Evolutionary conservation across 1,140 invertebrate genomes (phyloP), one percentile per base, ranked within the genome.

Genomic region (Bombus ignitus): DNA sequence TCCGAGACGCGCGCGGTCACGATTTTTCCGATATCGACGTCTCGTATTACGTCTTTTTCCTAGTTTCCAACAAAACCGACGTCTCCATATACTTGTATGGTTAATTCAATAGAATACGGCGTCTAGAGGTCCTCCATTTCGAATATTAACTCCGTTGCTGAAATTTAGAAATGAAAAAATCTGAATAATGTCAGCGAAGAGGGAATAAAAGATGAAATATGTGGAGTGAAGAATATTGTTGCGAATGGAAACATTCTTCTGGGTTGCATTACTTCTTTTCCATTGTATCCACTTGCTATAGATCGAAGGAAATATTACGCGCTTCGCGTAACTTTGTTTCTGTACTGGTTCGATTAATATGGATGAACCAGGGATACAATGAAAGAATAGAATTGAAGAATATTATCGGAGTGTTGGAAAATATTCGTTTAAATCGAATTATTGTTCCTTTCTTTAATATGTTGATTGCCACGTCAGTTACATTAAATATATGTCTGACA

Each of bases 1-100:
- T 81, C 25, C 62, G 59, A n/a, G 57, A 42, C 22, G 18, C 37
- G 15, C 28, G 44, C n/a, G 59, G 13, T 22, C 66, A 22, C 35
- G n/a, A 35, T 65, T 65, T 74, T 74, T 37, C 71, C 81, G 39
- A 82, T 82, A 82, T 81, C 70, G 47, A 32, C 37, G 6, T 28
- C 25, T 13, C 28, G 18, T 53, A 22, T 15, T n/a, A 39, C 28
- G 28, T n/a, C 39, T 35, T 28, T 57, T 71, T 28, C n/a, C 25
- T 32, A n/a, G 62, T 66, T 28, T 62, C 59, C 25, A 59, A 28
- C 25, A 62, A 53, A 53, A 53, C 59, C 9, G 59, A 53, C 28
- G 28, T 62, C 28, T 62, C 59, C 28, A 62, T 62, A 53, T 62
- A 62, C 59, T 28, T 62, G 25, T 62, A 59, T n/a, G 12, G 28